phyloP scores from a whole-genome alignment of 2,888 invertebrate species.

The Erpobdella octoculata region DNA sequence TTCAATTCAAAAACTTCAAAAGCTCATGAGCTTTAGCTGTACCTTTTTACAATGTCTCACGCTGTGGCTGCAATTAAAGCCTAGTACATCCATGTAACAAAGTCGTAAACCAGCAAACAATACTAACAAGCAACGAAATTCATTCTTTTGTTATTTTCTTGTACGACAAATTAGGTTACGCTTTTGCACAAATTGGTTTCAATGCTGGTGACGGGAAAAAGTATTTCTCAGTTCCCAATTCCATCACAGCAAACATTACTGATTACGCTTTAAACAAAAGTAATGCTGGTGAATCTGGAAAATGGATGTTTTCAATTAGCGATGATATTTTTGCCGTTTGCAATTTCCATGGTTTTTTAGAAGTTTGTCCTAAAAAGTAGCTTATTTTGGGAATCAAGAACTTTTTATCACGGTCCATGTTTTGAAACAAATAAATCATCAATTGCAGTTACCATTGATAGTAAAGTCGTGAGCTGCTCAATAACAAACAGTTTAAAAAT shows the following conservation, averaged over 20 bases:
- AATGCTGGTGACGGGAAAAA: constrained; percentile 26
- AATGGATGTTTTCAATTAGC: constrained; percentile 29
- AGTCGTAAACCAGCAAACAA: constrained; percentile 24
- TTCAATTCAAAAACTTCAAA: background rate
- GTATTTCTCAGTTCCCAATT: constrained; percentile 17
- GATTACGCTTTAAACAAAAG: constrained; percentile 21
- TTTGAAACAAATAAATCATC: background rate
- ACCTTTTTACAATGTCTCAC: constrained; percentile 22
- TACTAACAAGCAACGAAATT: constrained; percentile 24
- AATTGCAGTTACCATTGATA: constrained; percentile 18
- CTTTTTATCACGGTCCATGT: constrained; percentile 23
- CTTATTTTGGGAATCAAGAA: constrained; percentile 21
- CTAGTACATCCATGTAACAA: background rate
- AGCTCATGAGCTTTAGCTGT: constrained; percentile 22
- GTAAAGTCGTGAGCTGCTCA: background rate
- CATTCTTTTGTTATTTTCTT: constrained; percentile 26
- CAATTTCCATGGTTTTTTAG: constrained; percentile 6
- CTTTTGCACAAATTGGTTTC: constrained; percentile 24
- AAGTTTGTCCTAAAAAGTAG: constrained; percentile 21
- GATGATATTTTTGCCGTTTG: constrained; percentile 20
- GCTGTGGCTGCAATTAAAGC: background rate
- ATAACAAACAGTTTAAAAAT: background rate
- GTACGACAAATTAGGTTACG: constrained; percentile 13
- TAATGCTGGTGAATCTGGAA: constrained; percentile 21
- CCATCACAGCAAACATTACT: constrained; percentile 1